phyloP scores from a whole-genome alignment of 2,888 invertebrate species.

The Ophion costatus region DNA sequence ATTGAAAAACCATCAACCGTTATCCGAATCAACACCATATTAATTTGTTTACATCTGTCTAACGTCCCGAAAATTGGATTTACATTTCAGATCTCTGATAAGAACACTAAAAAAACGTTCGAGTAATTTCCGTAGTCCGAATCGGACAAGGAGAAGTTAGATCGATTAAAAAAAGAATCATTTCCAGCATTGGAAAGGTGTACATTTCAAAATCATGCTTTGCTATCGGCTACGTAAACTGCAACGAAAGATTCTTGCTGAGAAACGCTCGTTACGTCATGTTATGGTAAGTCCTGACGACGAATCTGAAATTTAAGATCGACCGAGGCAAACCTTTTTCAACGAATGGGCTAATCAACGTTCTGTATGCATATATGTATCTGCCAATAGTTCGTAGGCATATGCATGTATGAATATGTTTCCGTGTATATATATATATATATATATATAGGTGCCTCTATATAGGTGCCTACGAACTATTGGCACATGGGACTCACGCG shows the following conservation, averaged over 20 bases:
- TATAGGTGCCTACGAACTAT: not conserved
- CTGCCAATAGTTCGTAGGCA: too few relatives aligned
- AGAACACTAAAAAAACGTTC: not conserved
- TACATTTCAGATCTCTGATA: not conserved
- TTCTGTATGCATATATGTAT: slow-evolving; percentile 2
- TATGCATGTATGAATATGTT: not conserved
- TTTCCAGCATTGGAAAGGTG: not conserved
- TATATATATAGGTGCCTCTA: not conserved
- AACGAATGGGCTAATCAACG: slow-evolving; percentile 50
- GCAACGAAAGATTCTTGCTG: not conserved
- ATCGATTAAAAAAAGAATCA: not conserved
- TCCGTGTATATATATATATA: too few relatives aligned
- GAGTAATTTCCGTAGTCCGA: not conserved
- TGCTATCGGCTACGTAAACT: too few relatives aligned
- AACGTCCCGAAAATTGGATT: too few relatives aligned
- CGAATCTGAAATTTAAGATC: slow-evolving; percentile 54
- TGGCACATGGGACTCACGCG: slow-evolving; percentile 9
- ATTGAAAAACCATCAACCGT: too few relatives aligned
- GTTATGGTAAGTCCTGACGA: slow-evolving; percentile 37
- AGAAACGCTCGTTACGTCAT: slow-evolving; percentile 36
- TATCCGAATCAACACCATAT: too few relatives aligned
- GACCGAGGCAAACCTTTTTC: slow-evolving; percentile 46
- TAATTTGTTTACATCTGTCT: too few relatives aligned
- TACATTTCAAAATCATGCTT: not conserved
- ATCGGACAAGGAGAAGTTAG: not conserved